Evolutionary conservation across 2,797 vertebrate genomes (phyloP).

Genomic region (Acropternis orthonyx): DNA sequence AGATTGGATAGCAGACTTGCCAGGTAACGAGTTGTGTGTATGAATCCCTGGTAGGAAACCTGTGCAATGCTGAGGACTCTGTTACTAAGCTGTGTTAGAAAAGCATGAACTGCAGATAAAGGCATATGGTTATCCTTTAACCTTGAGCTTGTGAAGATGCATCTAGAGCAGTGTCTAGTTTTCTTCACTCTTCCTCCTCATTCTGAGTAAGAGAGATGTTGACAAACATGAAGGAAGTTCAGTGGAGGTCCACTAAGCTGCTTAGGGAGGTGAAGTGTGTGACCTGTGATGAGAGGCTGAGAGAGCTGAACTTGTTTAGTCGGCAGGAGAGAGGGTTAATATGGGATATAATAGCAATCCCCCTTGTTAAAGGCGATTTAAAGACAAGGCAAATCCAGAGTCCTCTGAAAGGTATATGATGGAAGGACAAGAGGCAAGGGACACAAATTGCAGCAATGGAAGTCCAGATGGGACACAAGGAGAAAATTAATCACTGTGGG

Average conservation of each 20-base stretch:
- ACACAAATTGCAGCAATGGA: background rate
- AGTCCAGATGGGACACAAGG: background rate
- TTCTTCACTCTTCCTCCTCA: background rate
- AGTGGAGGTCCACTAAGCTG: background rate
- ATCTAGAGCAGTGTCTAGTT: background rate
- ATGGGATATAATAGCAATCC: background rate
- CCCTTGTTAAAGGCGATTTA: background rate
- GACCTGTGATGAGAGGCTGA: background rate
- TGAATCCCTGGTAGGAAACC: background rate
- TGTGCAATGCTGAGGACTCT: background rate
- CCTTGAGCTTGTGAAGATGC: background rate
- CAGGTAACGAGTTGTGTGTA: fast-evolving
- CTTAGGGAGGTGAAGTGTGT: background rate
- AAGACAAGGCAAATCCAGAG: background rate
- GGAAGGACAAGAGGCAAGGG: background rate
- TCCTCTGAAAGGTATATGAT: background rate
- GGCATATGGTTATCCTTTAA: background rate
- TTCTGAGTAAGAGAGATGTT: background rate
- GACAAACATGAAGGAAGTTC: background rate
- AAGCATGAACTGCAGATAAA: background rate
- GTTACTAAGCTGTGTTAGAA: background rate
- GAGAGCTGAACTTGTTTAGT: background rate
- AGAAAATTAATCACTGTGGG: background rate
- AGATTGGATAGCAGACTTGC: background rate
- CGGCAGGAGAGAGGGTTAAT: background rate